A percentile compares a stretch with the other conserved stretches of the same genome.
Conservation (phyloP, 2,888 invertebrate species). For the Harpalus rubripes region DNA sequence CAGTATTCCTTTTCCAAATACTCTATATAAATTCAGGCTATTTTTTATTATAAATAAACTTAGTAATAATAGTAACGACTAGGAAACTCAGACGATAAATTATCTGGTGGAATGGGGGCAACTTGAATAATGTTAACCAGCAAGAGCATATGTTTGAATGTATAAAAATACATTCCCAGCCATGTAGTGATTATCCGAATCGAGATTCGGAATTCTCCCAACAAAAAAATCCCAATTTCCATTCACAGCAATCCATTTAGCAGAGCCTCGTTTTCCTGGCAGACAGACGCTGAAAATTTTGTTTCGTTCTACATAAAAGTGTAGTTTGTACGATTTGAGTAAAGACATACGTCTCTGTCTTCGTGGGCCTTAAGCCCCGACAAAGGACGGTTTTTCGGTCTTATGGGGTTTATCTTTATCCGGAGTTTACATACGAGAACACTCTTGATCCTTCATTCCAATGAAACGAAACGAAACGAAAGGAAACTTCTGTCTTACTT, state of each 20-base stretch:
- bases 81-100: not conserved
- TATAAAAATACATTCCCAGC: constrained; percentile 21
- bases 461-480: constrained; percentile 51
- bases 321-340: constrained; percentile 63
- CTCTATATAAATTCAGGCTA: not conserved
- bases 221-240: constrained; percentile 40
- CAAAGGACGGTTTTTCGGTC: constrained; percentile 48
- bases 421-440: constrained; percentile 61
- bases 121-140: constrained; percentile 11
- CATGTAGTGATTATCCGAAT: constrained; percentile 32
- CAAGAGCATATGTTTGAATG: not conserved
- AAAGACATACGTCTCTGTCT: constrained; percentile 43
- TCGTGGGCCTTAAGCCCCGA: constrained; percentile 41
- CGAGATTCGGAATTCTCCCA: constrained; percentile 34
- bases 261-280: not conserved
- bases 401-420: constrained; percentile 57
- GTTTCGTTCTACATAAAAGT: constrained; percentile 60
- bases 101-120: not conserved
- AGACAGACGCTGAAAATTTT: constrained; percentile 57
- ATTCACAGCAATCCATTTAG: constrained; percentile 52
- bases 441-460: constrained; percentile 63
- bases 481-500: constrained; percentile 42
- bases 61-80: not conserved
- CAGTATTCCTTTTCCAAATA: too few relatives aligned
- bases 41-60: not conserved